Percentiles rank a stretch among this genome's conserved stretches.
phyloP scores from a whole-genome alignment of 2,797 vertebrate species.

The Chromobotia macracanthus region DNA sequence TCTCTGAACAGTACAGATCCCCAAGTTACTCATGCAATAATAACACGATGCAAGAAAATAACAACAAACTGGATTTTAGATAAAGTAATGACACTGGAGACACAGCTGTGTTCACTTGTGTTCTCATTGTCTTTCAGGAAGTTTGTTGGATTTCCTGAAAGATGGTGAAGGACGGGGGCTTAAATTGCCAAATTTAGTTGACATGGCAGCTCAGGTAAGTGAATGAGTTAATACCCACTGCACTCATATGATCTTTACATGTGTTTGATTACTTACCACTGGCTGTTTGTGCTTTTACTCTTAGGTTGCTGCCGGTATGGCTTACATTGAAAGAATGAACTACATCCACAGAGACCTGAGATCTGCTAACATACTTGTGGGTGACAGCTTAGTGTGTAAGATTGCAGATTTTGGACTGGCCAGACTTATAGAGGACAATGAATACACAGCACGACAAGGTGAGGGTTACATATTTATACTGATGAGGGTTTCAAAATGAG shows the following conservation, averaged over 20 bases:
- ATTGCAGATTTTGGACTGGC: conserved; percentile 98
- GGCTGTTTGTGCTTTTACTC: conserved; percentile 16
- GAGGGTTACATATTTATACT: conserved; percentile 21
- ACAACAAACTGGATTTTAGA: too few relatives aligned
- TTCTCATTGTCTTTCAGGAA: conserved; percentile 76
- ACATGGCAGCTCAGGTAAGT: conserved; percentile 96
- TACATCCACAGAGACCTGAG: conserved; percentile 98
- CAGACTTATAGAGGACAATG: conserved; percentile 96
- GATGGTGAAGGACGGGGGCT: conserved; percentile 94
- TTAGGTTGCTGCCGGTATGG: conserved; percentile 98
- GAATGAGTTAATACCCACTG: neutral
- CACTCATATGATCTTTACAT: conserved; percentile 3
- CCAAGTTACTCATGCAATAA: too few relatives aligned
- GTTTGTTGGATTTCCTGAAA: conserved; percentile 97
- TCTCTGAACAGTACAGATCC: too few relatives aligned
- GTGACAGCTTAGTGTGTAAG: conserved; percentile 96
- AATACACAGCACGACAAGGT: conserved; percentile 99
- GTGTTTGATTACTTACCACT: too few relatives aligned
- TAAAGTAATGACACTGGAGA: neutral
- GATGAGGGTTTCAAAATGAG: too few relatives aligned
- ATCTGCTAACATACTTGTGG: conserved; percentile 97
- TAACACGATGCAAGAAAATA: too few relatives aligned
- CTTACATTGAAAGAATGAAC: conserved; percentile 99
- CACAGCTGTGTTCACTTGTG: neutral
- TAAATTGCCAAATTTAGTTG: conserved; percentile 96